Percentiles rank a stretch among this genome's conserved stretches.
phyloP scores from a whole-genome alignment of 2,888 invertebrate species.

The Megalurothrips usitatus region DNA sequence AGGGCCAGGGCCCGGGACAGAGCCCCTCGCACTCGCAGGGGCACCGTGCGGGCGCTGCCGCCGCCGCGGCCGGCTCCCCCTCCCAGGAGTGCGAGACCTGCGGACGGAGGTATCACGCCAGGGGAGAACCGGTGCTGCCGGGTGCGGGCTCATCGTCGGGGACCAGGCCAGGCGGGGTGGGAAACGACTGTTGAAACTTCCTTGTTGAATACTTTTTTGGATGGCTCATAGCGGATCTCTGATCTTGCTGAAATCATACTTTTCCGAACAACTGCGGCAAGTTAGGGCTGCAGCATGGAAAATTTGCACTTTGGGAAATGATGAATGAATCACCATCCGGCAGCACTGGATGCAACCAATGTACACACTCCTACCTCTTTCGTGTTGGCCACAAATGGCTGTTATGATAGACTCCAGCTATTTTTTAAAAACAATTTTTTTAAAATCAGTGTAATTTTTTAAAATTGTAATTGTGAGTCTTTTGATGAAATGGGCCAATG shows the following conservation, averaged over 20 bases:
- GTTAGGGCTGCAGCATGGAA: background rate
- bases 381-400: background rate
- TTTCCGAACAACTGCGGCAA: too few species aligned
- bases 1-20: background rate
- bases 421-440: background rate
- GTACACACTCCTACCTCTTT: background rate
- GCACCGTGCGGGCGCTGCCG: background rate
- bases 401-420: background rate
- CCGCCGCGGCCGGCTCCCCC: background rate
- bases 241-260: too few species aligned
- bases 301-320: background rate
- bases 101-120: conserved; percentile 6
- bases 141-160: too few species aligned
- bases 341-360: background rate
- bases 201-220: too few species aligned
- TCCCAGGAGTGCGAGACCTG: conserved; percentile 7
- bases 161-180: too few species aligned
- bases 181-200: too few species aligned
- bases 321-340: background rate
- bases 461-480: background rate
- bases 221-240: too few species aligned
- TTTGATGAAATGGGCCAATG: too few species aligned
- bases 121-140: background rate
- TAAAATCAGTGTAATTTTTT: background rate
- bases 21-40: background rate